Conservation (phyloP, 2,113 vertebrate genomes). For the Gorsachius goisagi region DNA sequence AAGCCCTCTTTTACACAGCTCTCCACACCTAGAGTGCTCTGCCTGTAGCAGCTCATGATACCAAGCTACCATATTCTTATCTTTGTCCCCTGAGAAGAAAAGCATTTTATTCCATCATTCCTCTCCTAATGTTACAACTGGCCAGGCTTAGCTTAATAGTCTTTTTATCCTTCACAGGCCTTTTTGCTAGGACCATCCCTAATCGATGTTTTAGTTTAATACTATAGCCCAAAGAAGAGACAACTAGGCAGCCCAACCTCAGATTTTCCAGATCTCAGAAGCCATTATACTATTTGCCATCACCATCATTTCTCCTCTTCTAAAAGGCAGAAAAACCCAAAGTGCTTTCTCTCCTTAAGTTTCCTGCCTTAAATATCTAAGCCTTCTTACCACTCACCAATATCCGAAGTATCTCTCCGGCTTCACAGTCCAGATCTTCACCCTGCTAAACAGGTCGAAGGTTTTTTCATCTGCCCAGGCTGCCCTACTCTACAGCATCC, state of each 20-base stretch:
- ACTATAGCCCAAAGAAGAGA: not conserved
- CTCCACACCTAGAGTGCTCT: not conserved
- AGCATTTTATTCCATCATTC: not conserved
- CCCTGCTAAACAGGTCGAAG: not conserved
- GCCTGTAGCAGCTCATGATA: not conserved
- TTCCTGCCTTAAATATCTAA: not conserved
- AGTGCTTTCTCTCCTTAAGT: not conserved
- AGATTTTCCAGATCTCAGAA: not conserved
- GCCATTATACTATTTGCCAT: not conserved
- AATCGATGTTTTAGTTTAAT: not conserved
- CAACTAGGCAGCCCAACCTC: not conserved
- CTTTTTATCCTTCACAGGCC: not conserved
- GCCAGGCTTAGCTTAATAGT: not conserved
- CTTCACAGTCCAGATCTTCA: not conserved
- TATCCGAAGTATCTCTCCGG: not conserved
- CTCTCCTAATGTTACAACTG: not conserved
- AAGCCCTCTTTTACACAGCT: not conserved
- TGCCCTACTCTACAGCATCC: not conserved
- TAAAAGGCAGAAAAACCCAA: not conserved
- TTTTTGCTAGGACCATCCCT: not conserved
- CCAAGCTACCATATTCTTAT: not conserved
- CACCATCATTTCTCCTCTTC: not conserved
- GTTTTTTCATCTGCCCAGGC: not conserved
- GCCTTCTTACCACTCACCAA: not conserved
- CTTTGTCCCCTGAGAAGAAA: not conserved